These are phyloP conservation scores for Junonia oenone DNA, from an alignment of 2,888 invertebrate species.

Conservation along the genomic window DNA sequence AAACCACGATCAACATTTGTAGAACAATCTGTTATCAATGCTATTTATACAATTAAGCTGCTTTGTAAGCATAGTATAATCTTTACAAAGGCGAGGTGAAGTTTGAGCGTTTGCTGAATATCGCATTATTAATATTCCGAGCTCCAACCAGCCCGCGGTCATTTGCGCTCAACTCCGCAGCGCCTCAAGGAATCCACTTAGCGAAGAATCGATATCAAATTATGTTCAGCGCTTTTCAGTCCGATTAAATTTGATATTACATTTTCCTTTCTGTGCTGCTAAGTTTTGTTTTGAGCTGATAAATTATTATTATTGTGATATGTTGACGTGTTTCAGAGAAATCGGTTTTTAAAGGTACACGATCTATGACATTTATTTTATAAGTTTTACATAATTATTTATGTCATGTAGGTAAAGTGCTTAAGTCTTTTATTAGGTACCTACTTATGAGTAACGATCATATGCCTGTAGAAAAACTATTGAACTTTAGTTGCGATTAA, in stretches of 20 bases:
- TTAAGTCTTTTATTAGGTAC: too few species aligned
- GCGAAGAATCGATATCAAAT: slow-evolving; percentile 46
- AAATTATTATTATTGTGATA: neutral
- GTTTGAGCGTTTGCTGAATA: slow-evolving; percentile 52
- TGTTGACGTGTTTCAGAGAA: too few species aligned
- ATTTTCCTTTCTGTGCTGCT: neutral
- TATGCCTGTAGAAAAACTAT: too few species aligned
- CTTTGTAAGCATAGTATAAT: slow-evolving; percentile 52
- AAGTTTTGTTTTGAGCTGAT: neutral
- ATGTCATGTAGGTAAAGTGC: too few species aligned
- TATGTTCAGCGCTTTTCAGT: slow-evolving; percentile 32
- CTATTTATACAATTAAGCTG: slow-evolving; percentile 40
- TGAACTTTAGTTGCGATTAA: too few species aligned
- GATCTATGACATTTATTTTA: too few species aligned
- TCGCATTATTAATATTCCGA: slow-evolving; percentile 60
- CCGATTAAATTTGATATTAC: slow-evolving; percentile 35
- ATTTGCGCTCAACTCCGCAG: slow-evolving; percentile 39
- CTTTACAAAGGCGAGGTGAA: slow-evolving; percentile 52
- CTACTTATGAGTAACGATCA: too few species aligned
- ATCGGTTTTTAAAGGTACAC: too few species aligned
- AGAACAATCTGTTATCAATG: slow-evolving; percentile 19
- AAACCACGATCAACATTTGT: neutral
- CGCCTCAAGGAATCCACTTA: slow-evolving; percentile 54
- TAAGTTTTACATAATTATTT: too few species aligned
- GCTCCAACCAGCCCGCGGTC: slow-evolving; percentile 42